Evolutionary conservation across 1,140 invertebrate species (phyloP), one percentile per base, ranked within the genome.

Genomic region (Leptestheria dahalacensis): DNA sequence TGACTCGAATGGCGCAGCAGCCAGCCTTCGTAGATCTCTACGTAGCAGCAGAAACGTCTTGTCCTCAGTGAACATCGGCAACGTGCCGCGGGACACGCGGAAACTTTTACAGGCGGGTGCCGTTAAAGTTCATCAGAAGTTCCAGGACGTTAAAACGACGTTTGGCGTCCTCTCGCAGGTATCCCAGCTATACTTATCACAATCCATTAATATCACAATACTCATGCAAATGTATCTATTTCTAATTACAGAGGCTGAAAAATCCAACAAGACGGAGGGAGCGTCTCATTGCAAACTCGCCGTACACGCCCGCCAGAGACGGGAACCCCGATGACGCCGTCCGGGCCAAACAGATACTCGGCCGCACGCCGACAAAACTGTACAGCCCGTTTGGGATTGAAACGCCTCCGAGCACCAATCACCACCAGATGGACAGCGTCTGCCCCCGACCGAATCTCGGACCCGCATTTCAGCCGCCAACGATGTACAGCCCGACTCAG

Each of bases 341-440:
- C n/a, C 68, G 73, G 29, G 24, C 55, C 3, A 50, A 51, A 33
- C 48, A 60, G 54, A 65, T 81, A 25, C 67, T 82, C 10, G 80
- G 80, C 2, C 68, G 80, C 23, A 82, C 79, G 0, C 80, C 80
- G 0, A 80, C 78, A 0, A 81, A 81, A 64, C 65, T 82, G 3
- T 81, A 81, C 63, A 81, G 79, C 61, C 80, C 80, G 2, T 82
- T 82, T 64, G 73, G 75, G 2, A 80, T 81, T 33, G 79, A 80
- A 62, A 78, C 77, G 23, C 79, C 79, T 4, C 68, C 49, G 1
- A n/a, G 47, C 64, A 59, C 1, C 59, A 64, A 47, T 65, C 66
- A 51, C 26, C 54, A 24, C 24, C 61, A 18, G 53, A 53, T 11
- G 1, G 26, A n/a, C 63, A 62, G 29, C 53, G 62, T 15, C 20